These are phyloP conservation scores for Erythrolamprus reginae DNA, from an alignment of 2,113 vertebrate species.

Conservation along the genomic window DNA sequence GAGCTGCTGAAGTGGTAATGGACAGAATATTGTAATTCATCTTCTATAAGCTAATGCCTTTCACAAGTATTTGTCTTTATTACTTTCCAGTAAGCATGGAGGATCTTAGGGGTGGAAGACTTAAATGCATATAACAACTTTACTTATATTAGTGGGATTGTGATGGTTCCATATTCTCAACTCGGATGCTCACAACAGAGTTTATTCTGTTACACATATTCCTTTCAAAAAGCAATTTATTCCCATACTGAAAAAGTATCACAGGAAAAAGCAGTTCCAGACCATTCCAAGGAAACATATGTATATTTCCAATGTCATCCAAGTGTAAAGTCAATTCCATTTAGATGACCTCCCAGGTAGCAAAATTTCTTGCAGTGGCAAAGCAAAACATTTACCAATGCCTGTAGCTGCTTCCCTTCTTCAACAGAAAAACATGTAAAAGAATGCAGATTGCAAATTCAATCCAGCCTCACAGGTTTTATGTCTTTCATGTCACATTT, in stretches of 20 bases:
- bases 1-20: neutral
- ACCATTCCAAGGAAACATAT: neutral
- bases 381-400: neutral
- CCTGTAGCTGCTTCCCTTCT: neutral
- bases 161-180: neutral
- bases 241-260: neutral
- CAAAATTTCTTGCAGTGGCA: neutral
- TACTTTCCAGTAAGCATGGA: neutral
- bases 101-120: neutral
- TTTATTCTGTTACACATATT: neutral
- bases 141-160: neutral
- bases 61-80: neutral
- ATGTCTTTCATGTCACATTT: conserved; percentile 29
- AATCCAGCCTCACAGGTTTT: conserved; percentile 7
- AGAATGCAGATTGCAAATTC: conserved; percentile 11
- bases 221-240: neutral
- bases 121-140: neutral
- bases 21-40: neutral
- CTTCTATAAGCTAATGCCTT: neutral
- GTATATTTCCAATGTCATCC: neutral
- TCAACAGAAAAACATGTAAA: neutral
- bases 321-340: neutral
- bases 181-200: neutral
- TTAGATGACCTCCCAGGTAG: conserved; percentile 1
- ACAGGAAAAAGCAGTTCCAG: neutral